Evolutionary conservation across 2,888 invertebrate species (phyloP), one percentile per base, ranked within the genome.

Genomic region (Drosophila heteroneura): DNA sequence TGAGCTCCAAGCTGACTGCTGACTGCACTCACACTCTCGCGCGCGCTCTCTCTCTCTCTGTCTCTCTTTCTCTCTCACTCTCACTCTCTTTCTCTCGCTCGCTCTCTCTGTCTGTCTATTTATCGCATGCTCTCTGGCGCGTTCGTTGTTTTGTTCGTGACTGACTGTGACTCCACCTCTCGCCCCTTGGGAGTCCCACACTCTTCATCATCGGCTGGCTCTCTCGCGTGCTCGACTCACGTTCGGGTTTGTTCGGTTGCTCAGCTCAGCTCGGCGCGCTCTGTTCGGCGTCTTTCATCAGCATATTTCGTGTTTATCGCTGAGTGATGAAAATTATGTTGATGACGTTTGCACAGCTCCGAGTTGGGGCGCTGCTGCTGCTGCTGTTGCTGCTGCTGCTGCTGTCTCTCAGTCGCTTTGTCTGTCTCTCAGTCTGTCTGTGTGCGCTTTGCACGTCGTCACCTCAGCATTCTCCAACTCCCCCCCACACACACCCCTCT

Each of bases 281-380:
- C 81, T 85, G 85, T 85, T 86, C 81, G 85, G 89, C 75, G 81
- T 86, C 89, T 87, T 87, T 87, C 87, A 89, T 87, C 87, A 87
- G 82, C 87, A 83, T 83, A 89, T 89, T 87, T 88, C 77, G 82
- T 82, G 70, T 82, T 82, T 82, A 82, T 82, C 74, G 82, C 88
- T 86, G 87, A 89, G 89, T 89, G 87, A 87, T 87, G 87, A 88
- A 88, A 88, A 87, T 88, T 87, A 87, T 87, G 86, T 83, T 87
- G 89, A 87, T 89, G 87, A 86, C 89, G 87, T 87, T 87, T 82
- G 83, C 87, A 83, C 78, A 66, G 54, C 41, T 22, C 44, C 54
- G 53, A 71, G 70, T 59, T 65, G 59, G 33, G 58, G 19, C 52
- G 60, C 37, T 47, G 54, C 44, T 44, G 44, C 44, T 44, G 67